Base-by-base conservation (phyloP, 2,797 vertebrate species). In the Cynopterus sphinx region DNA sequence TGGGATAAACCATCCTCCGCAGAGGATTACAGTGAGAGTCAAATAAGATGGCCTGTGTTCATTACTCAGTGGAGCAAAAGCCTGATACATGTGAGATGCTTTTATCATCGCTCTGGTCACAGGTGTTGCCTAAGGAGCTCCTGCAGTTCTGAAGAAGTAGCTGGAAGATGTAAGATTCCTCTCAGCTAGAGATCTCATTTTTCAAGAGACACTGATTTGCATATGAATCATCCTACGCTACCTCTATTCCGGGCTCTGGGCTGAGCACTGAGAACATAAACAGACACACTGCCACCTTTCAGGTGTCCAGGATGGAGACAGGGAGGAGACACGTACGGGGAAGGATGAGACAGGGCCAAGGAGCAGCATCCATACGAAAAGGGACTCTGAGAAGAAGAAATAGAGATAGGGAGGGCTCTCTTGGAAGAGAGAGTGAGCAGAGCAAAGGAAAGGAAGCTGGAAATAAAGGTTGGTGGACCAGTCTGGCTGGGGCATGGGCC, bases 21-120 rank as follows among this genome's bases (percentile, higher is more conserved):
- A 9, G 17, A 53, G n/a, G 43, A 2, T 13, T 67, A 4, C 33
- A 61, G 55, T 3, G 13, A 63, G 36, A 13, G 43, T 57, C 43
- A 31, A 95, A 39, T 67, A 21, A 65, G 24, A 26, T 1, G 19
- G 43, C 4, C 0, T 7, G 1, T 57, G 49, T 19, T 59, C 74
- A 22, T 11, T 13, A 15, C 12, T 1, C 9, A 2, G 19, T 6
- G 43, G 51, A 67, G 33, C 51, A 39, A 10, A 28, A 21, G 21
- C 3, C 22, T 19, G 21, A 41, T 31, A 43, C 2, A 26, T 0
- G 0, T 0, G 7, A 49, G n/a, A 7, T 19, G 28, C 21, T 67
- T 63, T 65, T 28, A 41, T 70, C 24, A 6, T 16, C 21, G 41
- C 79, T 41, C 31, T 26, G 9, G 39, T 16, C 79, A 33, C 46